Evolutionary conservation across 1,140 invertebrate species (phyloP).

Genomic region (Coptotermes formosanus): DNA sequence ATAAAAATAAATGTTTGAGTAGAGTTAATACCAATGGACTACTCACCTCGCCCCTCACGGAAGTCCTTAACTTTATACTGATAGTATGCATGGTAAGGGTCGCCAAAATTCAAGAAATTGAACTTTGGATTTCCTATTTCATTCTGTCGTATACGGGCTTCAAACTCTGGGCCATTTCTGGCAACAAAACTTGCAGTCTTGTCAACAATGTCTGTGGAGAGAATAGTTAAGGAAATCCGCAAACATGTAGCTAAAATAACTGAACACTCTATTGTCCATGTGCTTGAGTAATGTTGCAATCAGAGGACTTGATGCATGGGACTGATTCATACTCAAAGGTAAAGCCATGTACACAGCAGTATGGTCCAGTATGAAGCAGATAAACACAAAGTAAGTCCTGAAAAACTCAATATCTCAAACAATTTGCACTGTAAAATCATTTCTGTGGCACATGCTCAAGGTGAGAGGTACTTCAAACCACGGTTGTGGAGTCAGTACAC

Average conservation of each 20-base stretch:
- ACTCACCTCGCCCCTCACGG: slow-evolving; percentile 81
- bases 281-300: no score
- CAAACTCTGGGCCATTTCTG: slow-evolving; percentile 97
- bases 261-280: background rate
- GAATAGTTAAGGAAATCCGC: slow-evolving; percentile 28
- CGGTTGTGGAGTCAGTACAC: no score
- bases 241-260: slow-evolving; percentile 5
- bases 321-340: background rate
- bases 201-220: slow-evolving; percentile 87
- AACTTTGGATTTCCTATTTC: slow-evolving; percentile 98
- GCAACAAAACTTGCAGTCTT: slow-evolving; percentile 98
- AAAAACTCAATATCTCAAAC: no score
- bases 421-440: no score
- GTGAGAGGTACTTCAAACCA: no score
- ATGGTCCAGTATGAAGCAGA: background rate
- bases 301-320: no score
- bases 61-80: slow-evolving; percentile 98
- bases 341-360: background rate
- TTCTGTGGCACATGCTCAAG: no score
- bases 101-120: slow-evolving; percentile 93
- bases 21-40: background rate
- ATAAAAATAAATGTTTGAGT: background rate
- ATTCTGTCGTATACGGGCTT: slow-evolving; percentile 93
- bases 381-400: no score
- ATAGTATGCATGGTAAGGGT: slow-evolving; percentile 99